Base-by-base conservation (phyloP, 1,140 invertebrate genomes). In the Bombus huntii region DNA sequence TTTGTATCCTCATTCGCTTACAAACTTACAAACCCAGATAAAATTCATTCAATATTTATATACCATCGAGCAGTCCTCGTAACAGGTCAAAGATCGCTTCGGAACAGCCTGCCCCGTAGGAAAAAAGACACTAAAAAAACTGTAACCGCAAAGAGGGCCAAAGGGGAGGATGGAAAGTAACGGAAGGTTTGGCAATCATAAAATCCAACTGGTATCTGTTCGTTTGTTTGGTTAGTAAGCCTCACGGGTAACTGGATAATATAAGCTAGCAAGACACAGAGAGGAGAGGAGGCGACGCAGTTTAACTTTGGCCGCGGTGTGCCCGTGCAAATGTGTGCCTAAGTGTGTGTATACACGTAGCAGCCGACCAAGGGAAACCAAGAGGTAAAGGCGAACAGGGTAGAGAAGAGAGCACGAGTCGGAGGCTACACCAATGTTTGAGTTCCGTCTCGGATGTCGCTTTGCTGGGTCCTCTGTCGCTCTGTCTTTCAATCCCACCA, bases 151-250 rank as follows among this genome's bases (percentile, higher is more conserved):
- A 62, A 34, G 18, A 22, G 18, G 39, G 39, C 15, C 57, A 66
- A 57, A 59, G 9, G 75, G 77, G 22, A 18, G 65, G 65, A 10
- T 59, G 74, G 18, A 37, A n/a, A 62, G 13, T 28, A 39, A 42
- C 47, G 37, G 3, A 44, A 53, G 66, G 44, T 39, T 31, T 53
- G 57, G 37, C 81, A 88, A 84, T 86, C 87, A 81, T 81, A 85
- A 86, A 90, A 88, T 91, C 71, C 78, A 77, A 87, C 75, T 85
- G 71, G 73, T 88, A 91, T 92, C 87, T 89, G 89, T 91, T 92
- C 85, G 89, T 92, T 92, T 93, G 89, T 92, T 93, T 92, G 92
- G 87, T 74, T 88, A 89, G 91, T 91, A 93, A 93, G 91, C 88
- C 88, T 90, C 88, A 89, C 81, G 85, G 81, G 87, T 92, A 92